Conservation (phyloP, 1,140 invertebrate species). For the Colletes latitarsis region DNA sequence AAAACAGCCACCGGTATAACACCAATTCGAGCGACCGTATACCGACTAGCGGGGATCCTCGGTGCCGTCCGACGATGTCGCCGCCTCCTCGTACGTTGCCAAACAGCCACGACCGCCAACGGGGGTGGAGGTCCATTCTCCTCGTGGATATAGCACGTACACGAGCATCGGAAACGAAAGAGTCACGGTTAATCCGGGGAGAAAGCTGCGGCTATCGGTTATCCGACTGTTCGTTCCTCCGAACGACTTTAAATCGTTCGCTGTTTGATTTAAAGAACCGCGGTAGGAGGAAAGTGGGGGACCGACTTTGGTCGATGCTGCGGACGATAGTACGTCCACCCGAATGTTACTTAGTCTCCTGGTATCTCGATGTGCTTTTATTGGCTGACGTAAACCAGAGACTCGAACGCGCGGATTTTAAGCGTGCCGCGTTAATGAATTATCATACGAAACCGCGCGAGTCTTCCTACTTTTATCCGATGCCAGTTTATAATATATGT, state of each 20-base stretch:
- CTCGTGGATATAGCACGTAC: constrained; percentile 37
- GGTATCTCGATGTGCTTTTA: no score
- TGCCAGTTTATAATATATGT: no score
- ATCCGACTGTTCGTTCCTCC: constrained; percentile 1
- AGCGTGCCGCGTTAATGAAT: no score
- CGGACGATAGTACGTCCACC: not conserved
- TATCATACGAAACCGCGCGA: no score
- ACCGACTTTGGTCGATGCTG: not conserved
- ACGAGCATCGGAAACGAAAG: constrained; percentile 45
- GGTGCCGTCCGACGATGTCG: not conserved
- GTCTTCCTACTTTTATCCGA: no score
- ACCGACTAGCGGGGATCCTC: constrained; percentile 11
- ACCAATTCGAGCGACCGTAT: constrained; percentile 66
- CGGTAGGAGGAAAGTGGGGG: not conserved
- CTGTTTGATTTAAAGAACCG: not conserved
- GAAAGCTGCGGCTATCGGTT: constrained; percentile 44
- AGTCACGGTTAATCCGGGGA: constrained; percentile 43
- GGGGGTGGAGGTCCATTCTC: constrained; percentile 7
- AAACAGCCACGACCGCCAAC: constrained; percentile 21
- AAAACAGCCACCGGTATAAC: constrained; percentile 78
- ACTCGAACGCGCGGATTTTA: no score
- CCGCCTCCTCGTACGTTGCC: constrained; percentile 42
- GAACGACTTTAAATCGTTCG: constrained; percentile 16
- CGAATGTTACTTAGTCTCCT: not conserved
- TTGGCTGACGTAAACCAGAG: no score